A percentile compares a stretch with the other conserved stretches of the same genome.
Evolutionary conservation across 2,888 invertebrate genomes (phyloP).

Genomic region (Tachina fera): DNA sequence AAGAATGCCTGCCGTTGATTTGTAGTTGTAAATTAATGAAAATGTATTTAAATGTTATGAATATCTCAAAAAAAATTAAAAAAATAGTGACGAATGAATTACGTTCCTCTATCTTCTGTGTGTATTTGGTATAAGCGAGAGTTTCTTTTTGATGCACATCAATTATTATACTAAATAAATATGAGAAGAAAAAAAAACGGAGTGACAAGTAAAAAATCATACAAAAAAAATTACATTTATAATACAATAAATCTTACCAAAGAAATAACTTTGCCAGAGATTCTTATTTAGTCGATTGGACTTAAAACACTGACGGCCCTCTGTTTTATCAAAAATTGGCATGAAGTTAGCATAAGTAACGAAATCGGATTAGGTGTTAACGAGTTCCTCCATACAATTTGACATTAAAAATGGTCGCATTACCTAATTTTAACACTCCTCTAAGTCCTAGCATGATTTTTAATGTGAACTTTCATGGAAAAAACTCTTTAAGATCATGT

Average conservation of each 20-base stretch:
- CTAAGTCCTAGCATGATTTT: too few species aligned
- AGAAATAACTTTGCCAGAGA: too few species aligned
- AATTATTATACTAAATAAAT: constrained; percentile 32
- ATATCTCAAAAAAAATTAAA: constrained; percentile 7
- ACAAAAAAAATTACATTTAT: neutral
- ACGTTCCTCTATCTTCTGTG: constrained; percentile 14
- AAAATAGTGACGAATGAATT: constrained; percentile 48
- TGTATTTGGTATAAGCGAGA: constrained; percentile 39
- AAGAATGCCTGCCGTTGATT: constrained; percentile 2
- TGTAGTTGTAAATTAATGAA: constrained; percentile 31
- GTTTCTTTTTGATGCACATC: constrained; percentile 52
- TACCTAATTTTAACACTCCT: too few species aligned
- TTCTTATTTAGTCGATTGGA: too few species aligned
- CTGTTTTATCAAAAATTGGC: too few species aligned
- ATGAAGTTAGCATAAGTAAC: too few species aligned
- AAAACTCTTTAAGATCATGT: too few species aligned
- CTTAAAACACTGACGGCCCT: too few species aligned
- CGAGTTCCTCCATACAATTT: too few species aligned
- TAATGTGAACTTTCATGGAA: too few species aligned
- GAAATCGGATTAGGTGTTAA: too few species aligned
- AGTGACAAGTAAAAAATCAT: neutral
- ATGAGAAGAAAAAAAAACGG: neutral
- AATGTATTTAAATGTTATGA: constrained; percentile 40
- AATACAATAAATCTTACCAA: neutral
- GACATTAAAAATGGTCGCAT: too few species aligned